Conservation (phyloP, 2,888 invertebrate species). For the Xanthia icteritia region DNA sequence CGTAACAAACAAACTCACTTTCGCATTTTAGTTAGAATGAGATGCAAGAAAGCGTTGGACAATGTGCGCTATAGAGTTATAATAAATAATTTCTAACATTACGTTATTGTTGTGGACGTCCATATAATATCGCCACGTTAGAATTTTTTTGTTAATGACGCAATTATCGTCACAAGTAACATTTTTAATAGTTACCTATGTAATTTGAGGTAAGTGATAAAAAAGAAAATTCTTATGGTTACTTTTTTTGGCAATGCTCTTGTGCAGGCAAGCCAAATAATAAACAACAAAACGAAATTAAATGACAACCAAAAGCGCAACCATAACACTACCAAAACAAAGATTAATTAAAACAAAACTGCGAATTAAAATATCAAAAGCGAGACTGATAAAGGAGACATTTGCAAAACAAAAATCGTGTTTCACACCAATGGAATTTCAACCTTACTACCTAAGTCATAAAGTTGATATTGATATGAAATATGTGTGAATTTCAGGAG, state of each 20-base stretch:
- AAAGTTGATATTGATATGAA: constrained; percentile 59
- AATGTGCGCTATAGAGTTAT: too few relatives aligned
- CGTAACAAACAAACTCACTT: too few relatives aligned
- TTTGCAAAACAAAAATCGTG: constrained; percentile 61
- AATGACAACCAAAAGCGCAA: constrained; percentile 20
- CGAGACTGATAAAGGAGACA: constrained; percentile 70
- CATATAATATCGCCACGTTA: too few relatives aligned
- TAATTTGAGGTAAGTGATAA: too few relatives aligned
- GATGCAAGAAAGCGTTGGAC: too few relatives aligned
- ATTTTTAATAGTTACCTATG: too few relatives aligned
- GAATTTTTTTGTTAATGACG: too few relatives aligned
- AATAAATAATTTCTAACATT: too few relatives aligned
- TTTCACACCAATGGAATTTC: constrained; percentile 41
- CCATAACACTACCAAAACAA: constrained; percentile 69
- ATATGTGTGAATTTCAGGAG: constrained; percentile 62
- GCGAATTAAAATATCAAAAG: constrained; percentile 74
- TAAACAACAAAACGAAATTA: constrained; percentile 39
- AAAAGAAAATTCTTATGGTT: neutral
- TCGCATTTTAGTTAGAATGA: too few relatives aligned
- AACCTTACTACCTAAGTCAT: constrained; percentile 51
- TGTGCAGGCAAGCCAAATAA: constrained; percentile 11
- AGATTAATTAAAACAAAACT: constrained; percentile 73
- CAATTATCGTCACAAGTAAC: too few relatives aligned
- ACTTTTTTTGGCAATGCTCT: neutral
- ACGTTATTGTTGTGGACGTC: too few relatives aligned